Evolutionary conservation across 2,113 vertebrate species (phyloP), one percentile per base, ranked within the genome.

Genomic region (Indicator indicator): DNA sequence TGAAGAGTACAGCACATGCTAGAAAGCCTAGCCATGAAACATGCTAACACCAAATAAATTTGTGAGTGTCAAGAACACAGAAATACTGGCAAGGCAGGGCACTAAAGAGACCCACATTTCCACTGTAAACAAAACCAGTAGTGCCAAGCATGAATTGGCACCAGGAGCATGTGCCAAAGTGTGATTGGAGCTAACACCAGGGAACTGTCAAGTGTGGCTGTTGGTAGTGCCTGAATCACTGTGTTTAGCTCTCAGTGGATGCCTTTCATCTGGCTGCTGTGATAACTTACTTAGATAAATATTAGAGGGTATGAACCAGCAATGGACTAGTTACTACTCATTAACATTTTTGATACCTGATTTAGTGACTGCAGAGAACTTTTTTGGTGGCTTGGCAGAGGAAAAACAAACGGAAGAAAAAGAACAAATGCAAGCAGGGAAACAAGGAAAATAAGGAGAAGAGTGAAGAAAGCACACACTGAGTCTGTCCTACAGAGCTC

Each of bases 241-340:
- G 3, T 0, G 6, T 17, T 52, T 6, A 42, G 38, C 48, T 54
- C 63, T 21, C 21, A 2, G 20, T 9, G 13, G 0, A 44, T 12
- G 7, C 48, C 48, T 28, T 42, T 55, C 20, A 5, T 5, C 14
- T 19, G 52, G 50, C 78, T 68, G 40, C 73, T 81, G 24, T 4
- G 21, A 16, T 9, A 48, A 59, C 73, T 3, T 17, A 9, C n/a
- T 48, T 28, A 62, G n/a, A 36, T 24, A 81, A 67, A 40, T n/a
- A 71, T 21, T 17, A 79, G 16, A 63, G 33, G 9, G 40, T 8
- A 23, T 21, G 54, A 65, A 68, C 55, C 6, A 70, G 67, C 13
- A 69, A 44, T 3, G 11, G 21, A 60, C 15, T 69, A 48, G 62
- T 55, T 76, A 23, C 28, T 60, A 44, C 26, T 59, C 44, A 59